Conservation (phyloP, 2,113 vertebrate genomes). For the Psephotus haematonotus region DNA sequence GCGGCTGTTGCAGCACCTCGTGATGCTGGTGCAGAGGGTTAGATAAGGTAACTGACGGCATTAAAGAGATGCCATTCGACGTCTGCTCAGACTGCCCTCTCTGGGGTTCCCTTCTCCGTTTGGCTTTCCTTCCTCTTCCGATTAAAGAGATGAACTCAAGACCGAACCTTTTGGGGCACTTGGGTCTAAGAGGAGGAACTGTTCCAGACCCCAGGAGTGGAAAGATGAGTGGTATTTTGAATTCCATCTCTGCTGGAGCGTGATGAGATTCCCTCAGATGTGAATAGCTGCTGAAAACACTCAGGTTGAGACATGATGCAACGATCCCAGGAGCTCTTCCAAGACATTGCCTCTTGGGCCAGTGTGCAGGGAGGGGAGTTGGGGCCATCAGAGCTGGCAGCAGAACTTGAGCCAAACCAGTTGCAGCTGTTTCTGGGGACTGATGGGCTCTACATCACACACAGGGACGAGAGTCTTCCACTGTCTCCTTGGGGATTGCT, state of each 20-base stretch:
- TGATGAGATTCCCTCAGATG: neutral
- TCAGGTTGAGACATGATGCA: neutral
- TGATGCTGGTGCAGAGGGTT: neutral
- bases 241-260: neutral
- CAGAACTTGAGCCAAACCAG: neutral
- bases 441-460: fast-evolving
- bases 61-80: neutral
- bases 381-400: neutral
- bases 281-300: neutral
- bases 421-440: neutral
- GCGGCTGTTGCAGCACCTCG: neutral
- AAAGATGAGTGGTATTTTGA: too few species aligned
- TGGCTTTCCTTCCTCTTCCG: neutral
- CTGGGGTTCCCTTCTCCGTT: neutral
- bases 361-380: neutral
- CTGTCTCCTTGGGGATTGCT: neutral
- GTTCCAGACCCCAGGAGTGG: neutral
- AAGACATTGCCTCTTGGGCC: neutral
- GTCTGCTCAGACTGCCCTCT: neutral
- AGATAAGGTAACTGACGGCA: neutral
- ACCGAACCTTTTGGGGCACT: neutral
- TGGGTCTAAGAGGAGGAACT: neutral
- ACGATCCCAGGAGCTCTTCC: neutral
- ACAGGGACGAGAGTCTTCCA: neutral
- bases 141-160: neutral